These are phyloP conservation scores for Psophia crepitans DNA, from an alignment of 2,113 vertebrate species.

Conservation along the genomic window DNA sequence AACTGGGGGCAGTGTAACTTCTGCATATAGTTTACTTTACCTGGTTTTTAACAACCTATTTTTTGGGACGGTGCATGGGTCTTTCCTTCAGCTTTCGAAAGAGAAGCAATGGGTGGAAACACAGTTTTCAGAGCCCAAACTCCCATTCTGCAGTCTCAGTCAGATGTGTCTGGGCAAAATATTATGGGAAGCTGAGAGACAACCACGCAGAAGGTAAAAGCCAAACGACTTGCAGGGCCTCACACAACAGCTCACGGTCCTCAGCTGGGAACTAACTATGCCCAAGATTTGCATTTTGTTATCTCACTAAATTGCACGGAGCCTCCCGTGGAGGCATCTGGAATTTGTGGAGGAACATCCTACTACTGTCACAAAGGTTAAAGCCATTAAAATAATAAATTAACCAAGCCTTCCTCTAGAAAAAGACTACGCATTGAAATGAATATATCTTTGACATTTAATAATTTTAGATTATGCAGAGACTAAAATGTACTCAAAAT, in stretches of 20 bases:
- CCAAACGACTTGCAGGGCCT: background rate
- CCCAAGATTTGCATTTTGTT: background rate
- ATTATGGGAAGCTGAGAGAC: background rate
- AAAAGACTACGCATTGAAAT: background rate
- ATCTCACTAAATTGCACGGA: background rate
- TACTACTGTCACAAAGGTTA: background rate
- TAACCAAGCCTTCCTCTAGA: background rate
- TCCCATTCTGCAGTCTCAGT: fast-evolving
- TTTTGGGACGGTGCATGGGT: background rate
- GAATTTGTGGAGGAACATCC: background rate
- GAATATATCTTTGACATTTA: background rate
- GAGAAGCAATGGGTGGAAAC: background rate
- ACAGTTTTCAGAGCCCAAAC: background rate
- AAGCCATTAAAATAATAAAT: conserved; percentile 1
- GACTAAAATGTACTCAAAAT: background rate
- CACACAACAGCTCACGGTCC: background rate
- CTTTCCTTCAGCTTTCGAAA: background rate
- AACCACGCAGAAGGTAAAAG: background rate
- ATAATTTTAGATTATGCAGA: background rate
- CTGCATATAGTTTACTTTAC: background rate
- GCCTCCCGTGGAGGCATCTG: background rate
- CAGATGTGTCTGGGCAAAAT: background rate
- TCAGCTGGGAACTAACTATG: background rate
- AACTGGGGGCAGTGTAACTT: background rate
- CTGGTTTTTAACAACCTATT: background rate